These are phyloP conservation scores for Cygnus buccinator DNA, from an alignment of 2,113 vertebrate species.

Conservation along the genomic window DNA sequence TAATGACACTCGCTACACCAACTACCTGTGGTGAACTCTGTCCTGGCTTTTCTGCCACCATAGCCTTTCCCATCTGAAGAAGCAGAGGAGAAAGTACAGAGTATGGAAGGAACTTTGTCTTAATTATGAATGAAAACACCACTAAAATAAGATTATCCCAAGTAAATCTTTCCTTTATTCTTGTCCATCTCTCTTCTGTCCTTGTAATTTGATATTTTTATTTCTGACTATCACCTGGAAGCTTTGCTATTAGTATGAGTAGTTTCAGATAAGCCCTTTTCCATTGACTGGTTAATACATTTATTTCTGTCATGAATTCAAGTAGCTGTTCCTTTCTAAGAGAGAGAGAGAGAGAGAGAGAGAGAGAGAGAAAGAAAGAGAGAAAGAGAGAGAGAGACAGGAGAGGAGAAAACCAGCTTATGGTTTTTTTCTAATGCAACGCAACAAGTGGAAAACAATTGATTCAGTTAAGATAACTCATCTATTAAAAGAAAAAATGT, in stretches of 20 bases:
- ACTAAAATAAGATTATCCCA: not conserved
- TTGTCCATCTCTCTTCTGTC: not conserved
- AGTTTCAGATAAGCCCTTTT: constrained; percentile 46
- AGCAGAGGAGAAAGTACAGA: not conserved
- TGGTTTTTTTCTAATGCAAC: constrained; percentile 9
- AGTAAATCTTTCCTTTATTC: not conserved
- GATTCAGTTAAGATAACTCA: constrained; percentile 8
- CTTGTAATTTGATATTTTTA: constrained; percentile 24
- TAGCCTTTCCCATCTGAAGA: not conserved
- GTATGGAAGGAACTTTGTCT: not conserved
- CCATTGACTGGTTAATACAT: not conserved
- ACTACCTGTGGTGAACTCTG: not conserved
- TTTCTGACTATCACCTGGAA: constrained; percentile 4
- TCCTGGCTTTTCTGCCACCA: not conserved
- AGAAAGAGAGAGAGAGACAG: not conserved
- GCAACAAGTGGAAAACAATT: not conserved
- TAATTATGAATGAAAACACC: not conserved
- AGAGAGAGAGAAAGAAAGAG: not conserved
- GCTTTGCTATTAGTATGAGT: constrained; percentile 31
- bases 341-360: not conserved
- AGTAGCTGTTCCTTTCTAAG: not conserved
- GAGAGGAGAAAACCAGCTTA: not conserved
- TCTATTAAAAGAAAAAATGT: not conserved
- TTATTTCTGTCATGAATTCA: constrained; percentile 16
- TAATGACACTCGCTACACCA: not conserved